A percentile compares a stretch with the other conserved stretches of the same genome.
Evolutionary conservation across 2,113 vertebrate species (phyloP).

Genomic region (Poeciliopsis turrubarensis): DNA sequence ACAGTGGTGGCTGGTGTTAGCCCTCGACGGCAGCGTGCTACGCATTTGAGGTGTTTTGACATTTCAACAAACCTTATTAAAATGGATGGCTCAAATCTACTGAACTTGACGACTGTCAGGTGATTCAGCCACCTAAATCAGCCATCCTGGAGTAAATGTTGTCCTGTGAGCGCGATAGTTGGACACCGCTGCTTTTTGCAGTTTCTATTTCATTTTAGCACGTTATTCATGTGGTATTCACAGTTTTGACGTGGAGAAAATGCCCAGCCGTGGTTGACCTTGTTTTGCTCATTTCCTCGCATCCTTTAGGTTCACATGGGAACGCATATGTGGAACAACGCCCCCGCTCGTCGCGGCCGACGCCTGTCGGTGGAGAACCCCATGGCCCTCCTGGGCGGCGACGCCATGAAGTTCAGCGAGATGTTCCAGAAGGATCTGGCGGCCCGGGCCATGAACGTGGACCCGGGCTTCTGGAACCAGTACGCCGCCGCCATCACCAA

Average conservation of each 20-base stretch:
- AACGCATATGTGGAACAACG: constrained; percentile 99
- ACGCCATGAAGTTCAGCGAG: constrained; percentile 97
- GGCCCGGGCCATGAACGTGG: constrained; percentile 95
- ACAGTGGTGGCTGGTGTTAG: background rate
- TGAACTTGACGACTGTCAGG: background rate
- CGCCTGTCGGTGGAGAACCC: constrained; percentile 97
- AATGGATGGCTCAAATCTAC: background rate
- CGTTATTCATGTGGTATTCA: background rate
- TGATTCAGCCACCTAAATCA: background rate
- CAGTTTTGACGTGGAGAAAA: background rate
- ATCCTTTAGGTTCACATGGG: constrained; percentile 95
- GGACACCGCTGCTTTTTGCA: background rate
- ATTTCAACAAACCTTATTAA: background rate
- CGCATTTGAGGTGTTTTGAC: background rate
- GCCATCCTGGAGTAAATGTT: background rate
- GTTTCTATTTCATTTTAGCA: background rate
- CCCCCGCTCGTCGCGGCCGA: constrained; percentile 93
- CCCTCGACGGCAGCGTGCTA: background rate
- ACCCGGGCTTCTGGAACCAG: constrained; percentile 98
- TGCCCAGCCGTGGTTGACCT: background rate
- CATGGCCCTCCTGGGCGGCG: constrained; percentile 94
- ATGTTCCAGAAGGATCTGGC: constrained; percentile 99
- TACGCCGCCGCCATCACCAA: constrained; percentile 97
- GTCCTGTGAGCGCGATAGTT: background rate
- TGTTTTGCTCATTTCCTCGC: constrained; percentile 18